A percentile compares a stretch with the other conserved stretches of the same genome.
phyloP scores from a whole-genome alignment of 2,888 invertebrate genomes.

The Amiota mariae region DNA sequence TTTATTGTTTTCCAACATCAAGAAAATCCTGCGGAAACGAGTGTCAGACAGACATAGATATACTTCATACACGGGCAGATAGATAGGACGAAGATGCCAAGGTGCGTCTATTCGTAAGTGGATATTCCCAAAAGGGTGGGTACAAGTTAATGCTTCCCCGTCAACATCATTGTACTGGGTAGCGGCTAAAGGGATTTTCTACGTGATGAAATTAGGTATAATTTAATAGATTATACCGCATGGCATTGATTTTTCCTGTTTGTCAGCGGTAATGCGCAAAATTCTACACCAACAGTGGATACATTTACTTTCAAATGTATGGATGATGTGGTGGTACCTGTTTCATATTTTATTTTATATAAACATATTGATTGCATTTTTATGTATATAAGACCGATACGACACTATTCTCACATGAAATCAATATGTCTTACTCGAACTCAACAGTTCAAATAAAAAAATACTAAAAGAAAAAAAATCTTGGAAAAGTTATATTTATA shows the following conservation, averaged over 20 bases:
- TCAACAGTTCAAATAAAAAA: not conserved
- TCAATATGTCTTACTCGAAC: conserved; percentile 8
- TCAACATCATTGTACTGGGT: not conserved
- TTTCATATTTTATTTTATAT: conserved; percentile 19
- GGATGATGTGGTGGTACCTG: conserved; percentile 45
- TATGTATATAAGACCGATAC: conserved; percentile 41
- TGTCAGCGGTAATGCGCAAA: conserved; percentile 22
- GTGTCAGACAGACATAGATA: not conserved
- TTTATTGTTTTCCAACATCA: conserved; percentile 62
- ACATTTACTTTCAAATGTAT: too few species aligned
- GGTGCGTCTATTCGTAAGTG: not conserved
- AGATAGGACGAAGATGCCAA: conserved; percentile 9
- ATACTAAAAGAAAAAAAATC: conserved; percentile 5
- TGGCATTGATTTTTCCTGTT: conserved; percentile 59
- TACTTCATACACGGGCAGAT: conserved; percentile 1
- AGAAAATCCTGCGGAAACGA: conserved; percentile 18
- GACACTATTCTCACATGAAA: conserved; percentile 35
- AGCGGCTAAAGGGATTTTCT: conserved; percentile 61
- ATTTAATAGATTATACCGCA: conserved; percentile 63
- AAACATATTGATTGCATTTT: conserved; percentile 63
- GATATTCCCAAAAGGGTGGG: not conserved
- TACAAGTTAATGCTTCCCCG: conserved; percentile 3
- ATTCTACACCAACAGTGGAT: conserved; percentile 1
- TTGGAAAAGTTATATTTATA: not conserved
- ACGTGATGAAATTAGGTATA: conserved; percentile 67